A percentile compares a stretch with the other conserved stretches of the same genome.
These are phyloP conservation scores for Stichodactyla helianthus DNA, from an alignment of 64 coral and sea anemone genomes.

Conservation along the genomic window DNA sequence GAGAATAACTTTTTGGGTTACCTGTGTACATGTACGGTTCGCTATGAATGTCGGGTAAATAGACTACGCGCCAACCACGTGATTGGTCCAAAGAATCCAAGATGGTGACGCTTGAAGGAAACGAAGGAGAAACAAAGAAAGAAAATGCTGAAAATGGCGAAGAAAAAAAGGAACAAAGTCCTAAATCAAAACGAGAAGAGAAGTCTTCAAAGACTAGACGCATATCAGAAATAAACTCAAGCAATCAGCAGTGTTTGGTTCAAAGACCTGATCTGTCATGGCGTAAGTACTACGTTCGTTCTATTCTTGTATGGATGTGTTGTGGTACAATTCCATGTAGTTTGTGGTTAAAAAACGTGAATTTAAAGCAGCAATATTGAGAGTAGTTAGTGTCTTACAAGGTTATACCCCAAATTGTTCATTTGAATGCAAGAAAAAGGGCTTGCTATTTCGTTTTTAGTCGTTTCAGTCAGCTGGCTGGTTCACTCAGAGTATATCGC, in stretches of 20 bases:
- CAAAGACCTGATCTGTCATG: conserved; percentile 53
- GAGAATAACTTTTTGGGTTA: not conserved
- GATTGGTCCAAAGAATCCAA: not conserved
- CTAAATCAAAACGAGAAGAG: conserved; percentile 47
- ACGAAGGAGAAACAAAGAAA: conserved; percentile 43
- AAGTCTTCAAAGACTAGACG: conserved; percentile 61
- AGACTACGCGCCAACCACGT: not conserved
- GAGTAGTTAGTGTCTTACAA: too few relatives aligned
- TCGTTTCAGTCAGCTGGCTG: not conserved
- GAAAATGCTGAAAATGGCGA: conserved; percentile 47
- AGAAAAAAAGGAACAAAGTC: conserved; percentile 49
- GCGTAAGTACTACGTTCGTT: conserved; percentile 26
- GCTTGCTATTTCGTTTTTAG: not conserved
- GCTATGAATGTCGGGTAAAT: not conserved
- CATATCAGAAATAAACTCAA: conserved; percentile 35
- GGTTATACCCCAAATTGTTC: too few relatives aligned
- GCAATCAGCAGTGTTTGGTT: conserved; percentile 47
- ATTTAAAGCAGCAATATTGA: too few relatives aligned
- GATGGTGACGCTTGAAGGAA: conserved; percentile 15
- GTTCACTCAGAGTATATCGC: not conserved
- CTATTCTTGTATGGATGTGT: not conserved
- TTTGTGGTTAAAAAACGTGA: too few relatives aligned
- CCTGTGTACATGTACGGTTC: not conserved
- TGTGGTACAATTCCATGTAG: too few relatives aligned
- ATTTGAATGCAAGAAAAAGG: too few relatives aligned